phyloP scores from a whole-genome alignment of 1,140 invertebrate species.

The Aethina tumida region DNA sequence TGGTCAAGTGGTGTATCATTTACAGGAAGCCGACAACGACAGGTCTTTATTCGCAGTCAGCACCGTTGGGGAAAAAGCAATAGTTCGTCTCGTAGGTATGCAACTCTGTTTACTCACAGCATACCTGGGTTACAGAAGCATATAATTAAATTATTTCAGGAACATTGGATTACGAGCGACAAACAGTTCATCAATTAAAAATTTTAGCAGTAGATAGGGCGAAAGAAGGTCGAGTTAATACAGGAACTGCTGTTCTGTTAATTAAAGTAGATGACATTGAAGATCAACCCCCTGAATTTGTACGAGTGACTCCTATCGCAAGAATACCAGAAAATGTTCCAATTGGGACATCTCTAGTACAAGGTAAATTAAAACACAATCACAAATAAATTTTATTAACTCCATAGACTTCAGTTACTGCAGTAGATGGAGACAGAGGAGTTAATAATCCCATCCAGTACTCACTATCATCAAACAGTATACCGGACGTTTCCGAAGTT shows the following conservation, averaged over 20 bases:
- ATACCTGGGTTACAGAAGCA: not conserved
- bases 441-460: conserved; percentile 83
- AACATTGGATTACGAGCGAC: conserved; percentile 75
- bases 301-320: conserved; percentile 74
- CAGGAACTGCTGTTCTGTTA: conserved; percentile 78
- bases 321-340: conserved; percentile 77
- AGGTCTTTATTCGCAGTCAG: conserved; percentile 66
- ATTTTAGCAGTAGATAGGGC: conserved; percentile 78
- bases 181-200: conserved; percentile 78
- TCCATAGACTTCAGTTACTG: conserved; percentile 52
- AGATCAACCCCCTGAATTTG: conserved; percentile 85
- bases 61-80: conserved; percentile 79
- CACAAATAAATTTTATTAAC: not conserved
- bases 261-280: conserved; percentile 80
- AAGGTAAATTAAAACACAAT: conserved; percentile 44
- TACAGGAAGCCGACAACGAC: conserved; percentile 67
- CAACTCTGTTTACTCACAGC: conserved; percentile 1
- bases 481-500: conserved; percentile 60
- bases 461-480: conserved; percentile 63
- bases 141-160: conserved; percentile 16
- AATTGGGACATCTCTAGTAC: conserved; percentile 67
- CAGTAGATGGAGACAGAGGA: conserved; percentile 84
- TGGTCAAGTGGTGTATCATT: conserved; percentile 59
- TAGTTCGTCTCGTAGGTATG: conserved; percentile 60
- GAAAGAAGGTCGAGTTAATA: conserved; percentile 69